Evolutionary conservation across 2,797 vertebrate genomes (phyloP), one percentile per base, ranked within the genome.

Genomic region (Xenopus petersii): DNA sequence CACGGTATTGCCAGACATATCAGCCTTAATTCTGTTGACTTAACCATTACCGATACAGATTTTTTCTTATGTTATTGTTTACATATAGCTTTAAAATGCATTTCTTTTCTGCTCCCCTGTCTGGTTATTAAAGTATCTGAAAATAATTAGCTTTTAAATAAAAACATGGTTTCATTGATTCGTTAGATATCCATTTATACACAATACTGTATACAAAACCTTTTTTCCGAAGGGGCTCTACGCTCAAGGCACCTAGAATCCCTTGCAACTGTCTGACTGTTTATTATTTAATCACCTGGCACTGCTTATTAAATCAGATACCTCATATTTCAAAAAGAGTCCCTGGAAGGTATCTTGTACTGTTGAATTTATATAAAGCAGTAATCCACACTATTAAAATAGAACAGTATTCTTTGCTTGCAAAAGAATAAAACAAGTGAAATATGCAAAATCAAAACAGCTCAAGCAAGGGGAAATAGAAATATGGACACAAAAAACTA

Each of bases 401-500:
- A 60, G 8, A 24, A 26, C 11, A 60, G 2, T 60, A 56, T 51
- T 12, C 1, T 51, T 51, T 51, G 15, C 11, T 51, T 12, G 49
- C 47, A 12, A 51, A 51, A 9, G 3, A 51, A 51, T 51, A 51
- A 12, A 51, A 51, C 49, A 51, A 12, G 15, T 15, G 15, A 51
- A 15, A 51, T 51, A 51, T 0, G 49, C 11, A 51, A 12, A 51
- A 42, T 42, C 36, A 9, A 42, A 12, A 51, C 15, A 51, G 11
- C 15, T 4, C 49, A 51, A 51, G 49, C 49, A 51, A 49, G 13
- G 48, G 10, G 48, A 49, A 49, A 2, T 49, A 36, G 33, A 36
- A 36, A 9, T 3, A 7, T 3, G 8, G 3, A 5, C 1, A 7
- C 1, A 5, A 7, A 1, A 1, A 42, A 42, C 6, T 1, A 5